These are phyloP conservation scores for Rhinophrynus dorsalis DNA, from an alignment of 2,797 vertebrate species.

Conservation along the genomic window DNA sequence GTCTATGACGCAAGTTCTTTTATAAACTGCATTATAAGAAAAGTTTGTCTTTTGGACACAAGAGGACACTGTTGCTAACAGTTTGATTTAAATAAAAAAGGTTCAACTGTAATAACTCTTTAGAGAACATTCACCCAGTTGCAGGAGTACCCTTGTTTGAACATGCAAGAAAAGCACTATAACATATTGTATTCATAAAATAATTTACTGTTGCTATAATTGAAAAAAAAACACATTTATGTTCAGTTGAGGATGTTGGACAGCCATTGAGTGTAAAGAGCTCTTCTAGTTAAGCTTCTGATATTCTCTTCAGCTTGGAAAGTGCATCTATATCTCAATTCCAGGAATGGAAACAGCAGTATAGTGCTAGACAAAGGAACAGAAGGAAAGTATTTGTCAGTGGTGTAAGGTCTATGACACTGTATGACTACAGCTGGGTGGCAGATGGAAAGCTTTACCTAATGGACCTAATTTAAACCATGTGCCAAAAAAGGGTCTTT, in stretches of 20 bases:
- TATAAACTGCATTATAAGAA: no score
- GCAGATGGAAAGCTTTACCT: slow-evolving; percentile 31
- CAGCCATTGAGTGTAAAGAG: slow-evolving; percentile 1
- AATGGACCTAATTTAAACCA: slow-evolving; percentile 30
- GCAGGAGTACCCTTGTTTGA: no score
- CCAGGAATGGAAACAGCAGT: neutral
- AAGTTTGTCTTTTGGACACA: no score
- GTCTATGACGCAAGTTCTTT: no score
- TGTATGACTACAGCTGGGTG: slow-evolving; percentile 27
- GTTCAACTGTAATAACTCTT: no score
- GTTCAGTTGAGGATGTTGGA: neutral
- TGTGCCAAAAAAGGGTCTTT: slow-evolving; percentile 19
- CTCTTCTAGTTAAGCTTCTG: neutral
- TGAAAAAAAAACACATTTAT: neutral
- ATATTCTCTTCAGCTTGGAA: slow-evolving; percentile 15
- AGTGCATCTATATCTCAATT: slow-evolving; percentile 30
- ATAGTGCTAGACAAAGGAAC: neutral
- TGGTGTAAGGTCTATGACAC: slow-evolving; percentile 16
- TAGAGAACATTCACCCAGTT: no score
- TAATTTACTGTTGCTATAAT: no score
- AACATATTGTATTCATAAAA: no score
- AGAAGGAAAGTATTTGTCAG: slow-evolving; percentile 31
- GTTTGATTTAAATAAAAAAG: no score
- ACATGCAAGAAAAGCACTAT: no score
- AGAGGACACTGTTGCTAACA: no score